A percentile compares a stretch with the other conserved stretches of the same genome.
phyloP scores from a whole-genome alignment of 2,888 invertebrate genomes.

The Limnephilus auricula region DNA sequence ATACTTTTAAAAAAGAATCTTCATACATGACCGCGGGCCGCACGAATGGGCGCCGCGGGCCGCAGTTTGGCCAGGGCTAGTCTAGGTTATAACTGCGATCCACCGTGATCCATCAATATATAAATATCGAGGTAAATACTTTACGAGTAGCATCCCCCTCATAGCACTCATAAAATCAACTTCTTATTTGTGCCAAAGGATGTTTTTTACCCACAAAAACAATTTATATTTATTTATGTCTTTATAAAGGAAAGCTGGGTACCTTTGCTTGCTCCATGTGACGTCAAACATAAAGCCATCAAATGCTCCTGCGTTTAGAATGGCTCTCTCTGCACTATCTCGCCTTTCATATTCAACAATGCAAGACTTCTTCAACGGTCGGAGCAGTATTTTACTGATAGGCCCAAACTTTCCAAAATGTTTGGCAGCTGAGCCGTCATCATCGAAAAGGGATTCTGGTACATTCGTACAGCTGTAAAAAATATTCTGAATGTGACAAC shows the following conservation, averaged over 20 bases:
- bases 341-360: constrained; percentile 83
- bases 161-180: background rate
- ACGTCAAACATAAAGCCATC: constrained; percentile 81
- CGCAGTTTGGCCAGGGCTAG: too few species aligned
- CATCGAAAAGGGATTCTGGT: constrained; percentile 81
- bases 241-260: background rate
- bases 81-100: too few species aligned
- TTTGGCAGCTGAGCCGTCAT: constrained; percentile 77
- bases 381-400: constrained; percentile 81
- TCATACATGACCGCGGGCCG: too few species aligned
- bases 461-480: constrained; percentile 79
- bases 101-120: too few species aligned
- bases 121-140: too few species aligned
- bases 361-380: constrained; percentile 81
- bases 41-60: too few species aligned
- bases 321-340: constrained; percentile 78
- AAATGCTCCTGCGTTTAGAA: constrained; percentile 79
- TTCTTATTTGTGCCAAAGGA: background rate
- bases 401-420: constrained; percentile 86
- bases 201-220: background rate
- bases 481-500: background rate
- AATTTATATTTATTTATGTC: constrained; percentile 66
- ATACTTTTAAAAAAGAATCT: too few species aligned
- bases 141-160: too few species aligned
- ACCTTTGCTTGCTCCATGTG: constrained; percentile 76